Evolutionary conservation across 2,888 invertebrate species (phyloP).

Genomic region (Hydrotaea cyrtoneurina): DNA sequence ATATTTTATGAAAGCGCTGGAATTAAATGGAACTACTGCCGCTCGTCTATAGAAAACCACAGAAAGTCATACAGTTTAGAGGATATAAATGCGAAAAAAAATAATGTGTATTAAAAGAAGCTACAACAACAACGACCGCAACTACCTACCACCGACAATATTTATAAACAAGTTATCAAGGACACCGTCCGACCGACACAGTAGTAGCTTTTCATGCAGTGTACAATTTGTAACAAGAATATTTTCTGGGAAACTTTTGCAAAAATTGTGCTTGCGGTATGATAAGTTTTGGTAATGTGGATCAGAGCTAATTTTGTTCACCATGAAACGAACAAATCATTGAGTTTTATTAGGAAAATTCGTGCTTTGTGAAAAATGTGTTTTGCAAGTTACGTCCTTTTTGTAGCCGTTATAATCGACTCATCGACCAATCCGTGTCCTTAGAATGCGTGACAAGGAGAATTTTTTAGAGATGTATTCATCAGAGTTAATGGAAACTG

Average conservation of each 20-base stretch:
- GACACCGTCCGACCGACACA: too few relatives aligned
- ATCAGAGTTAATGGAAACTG: too few relatives aligned
- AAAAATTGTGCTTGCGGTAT: neutral
- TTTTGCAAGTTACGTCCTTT: too few relatives aligned
- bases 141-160: constrained; percentile 21
- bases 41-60: constrained; percentile 8
- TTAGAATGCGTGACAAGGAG: too few relatives aligned
- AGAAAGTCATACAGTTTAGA: constrained; percentile 3
- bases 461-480: too few relatives aligned
- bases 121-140: neutral
- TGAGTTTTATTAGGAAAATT: too few relatives aligned
- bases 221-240: constrained; percentile 30
- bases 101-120: constrained; percentile 7
- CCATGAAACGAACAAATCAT: too few relatives aligned
- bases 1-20: neutral
- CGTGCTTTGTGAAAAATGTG: too few relatives aligned
- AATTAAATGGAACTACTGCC: constrained; percentile 3
- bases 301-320: too few relatives aligned
- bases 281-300: neutral
- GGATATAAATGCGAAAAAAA: constrained; percentile 4
- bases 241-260: neutral
- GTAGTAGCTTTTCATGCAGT: neutral
- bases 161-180: constrained; percentile 56
- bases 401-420: too few relatives aligned
- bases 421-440: too few relatives aligned